Percentiles rank a stretch among this genome's conserved stretches.
These are phyloP conservation scores for Asteroscopus sphinx DNA, from an alignment of 2,888 invertebrate species.

Conservation along the genomic window DNA sequence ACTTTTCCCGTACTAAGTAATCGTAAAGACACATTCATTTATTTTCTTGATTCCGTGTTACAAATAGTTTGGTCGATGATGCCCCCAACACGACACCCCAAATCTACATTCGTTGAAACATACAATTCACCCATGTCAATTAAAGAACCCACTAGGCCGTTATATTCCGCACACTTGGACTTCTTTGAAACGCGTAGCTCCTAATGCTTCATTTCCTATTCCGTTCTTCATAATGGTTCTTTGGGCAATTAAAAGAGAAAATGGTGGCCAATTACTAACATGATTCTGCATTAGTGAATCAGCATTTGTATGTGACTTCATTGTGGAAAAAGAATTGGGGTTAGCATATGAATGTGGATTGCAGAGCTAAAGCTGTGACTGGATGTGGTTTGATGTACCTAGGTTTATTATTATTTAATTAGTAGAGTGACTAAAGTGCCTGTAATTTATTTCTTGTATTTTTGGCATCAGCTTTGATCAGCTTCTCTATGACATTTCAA, in stretches of 20 bases:
- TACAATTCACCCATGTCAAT: conserved; percentile 20
- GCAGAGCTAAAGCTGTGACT: conserved; percentile 28
- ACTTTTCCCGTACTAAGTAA: too few relatives aligned
- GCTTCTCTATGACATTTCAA: too few relatives aligned
- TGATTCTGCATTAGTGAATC: conserved; percentile 59
- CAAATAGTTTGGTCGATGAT: background rate
- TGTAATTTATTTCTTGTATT: too few relatives aligned
- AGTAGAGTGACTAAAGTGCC: too few relatives aligned
- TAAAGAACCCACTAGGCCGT: conserved; percentile 8
- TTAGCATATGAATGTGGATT: conserved; percentile 34
- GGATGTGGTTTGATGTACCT: conserved; percentile 7
- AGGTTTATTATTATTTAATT: too few relatives aligned
- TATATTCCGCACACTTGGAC: conserved; percentile 20
- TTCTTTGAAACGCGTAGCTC: conserved; percentile 28
- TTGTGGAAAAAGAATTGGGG: conserved; percentile 49
- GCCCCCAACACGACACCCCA: background rate
- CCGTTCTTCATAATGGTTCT: conserved; percentile 56
- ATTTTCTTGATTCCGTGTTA: too few relatives aligned
- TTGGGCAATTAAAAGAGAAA: conserved; percentile 57
- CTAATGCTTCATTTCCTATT: conserved; percentile 65
- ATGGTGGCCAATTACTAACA: conserved; percentile 65
- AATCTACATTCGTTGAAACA: background rate
- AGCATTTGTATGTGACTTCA: conserved; percentile 56
- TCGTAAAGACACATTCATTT: too few relatives aligned
- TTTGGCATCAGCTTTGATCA: too few relatives aligned